Percentiles rank a stretch among this genome's conserved stretches.
Evolutionary conservation across 2,113 vertebrate genomes (phyloP).

Genomic region (Crypturellus undulatus): DNA sequence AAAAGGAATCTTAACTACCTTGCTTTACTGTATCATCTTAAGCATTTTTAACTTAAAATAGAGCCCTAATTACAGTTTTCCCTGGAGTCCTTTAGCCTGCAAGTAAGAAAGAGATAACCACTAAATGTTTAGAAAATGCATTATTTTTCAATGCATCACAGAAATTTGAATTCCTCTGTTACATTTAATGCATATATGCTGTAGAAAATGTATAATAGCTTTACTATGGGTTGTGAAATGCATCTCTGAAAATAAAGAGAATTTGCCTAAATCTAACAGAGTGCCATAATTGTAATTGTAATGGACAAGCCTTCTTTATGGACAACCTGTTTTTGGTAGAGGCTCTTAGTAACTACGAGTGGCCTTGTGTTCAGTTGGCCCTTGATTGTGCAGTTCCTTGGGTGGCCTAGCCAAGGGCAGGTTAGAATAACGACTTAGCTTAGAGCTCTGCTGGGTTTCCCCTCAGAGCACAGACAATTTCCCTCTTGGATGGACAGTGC

Average conservation of each 20-base stretch:
- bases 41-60: slow-evolving; percentile 38
- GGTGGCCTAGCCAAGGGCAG: neutral
- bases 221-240: neutral
- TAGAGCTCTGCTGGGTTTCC: neutral
- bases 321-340: neutral
- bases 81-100: neutral
- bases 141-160: neutral
- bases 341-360: rapidly evolving
- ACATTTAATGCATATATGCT: neutral
- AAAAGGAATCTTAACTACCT: neutral
- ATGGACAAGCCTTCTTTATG: neutral
- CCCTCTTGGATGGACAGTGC: neutral
- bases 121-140: slow-evolving; percentile 8
- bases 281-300: neutral
- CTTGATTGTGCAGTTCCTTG: neutral
- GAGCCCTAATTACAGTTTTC: slow-evolving; percentile 16
- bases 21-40: slow-evolving; percentile 11
- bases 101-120: neutral
- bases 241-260: neutral
- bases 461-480: rapidly evolving
- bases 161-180: slow-evolving; percentile 20
- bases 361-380: neutral
- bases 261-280: neutral
- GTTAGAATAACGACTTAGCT: neutral
- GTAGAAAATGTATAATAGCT: neutral